These are phyloP conservation scores for Telmatherina bonti DNA, from an alignment of 2,797 vertebrate species.

Conservation along the genomic window DNA sequence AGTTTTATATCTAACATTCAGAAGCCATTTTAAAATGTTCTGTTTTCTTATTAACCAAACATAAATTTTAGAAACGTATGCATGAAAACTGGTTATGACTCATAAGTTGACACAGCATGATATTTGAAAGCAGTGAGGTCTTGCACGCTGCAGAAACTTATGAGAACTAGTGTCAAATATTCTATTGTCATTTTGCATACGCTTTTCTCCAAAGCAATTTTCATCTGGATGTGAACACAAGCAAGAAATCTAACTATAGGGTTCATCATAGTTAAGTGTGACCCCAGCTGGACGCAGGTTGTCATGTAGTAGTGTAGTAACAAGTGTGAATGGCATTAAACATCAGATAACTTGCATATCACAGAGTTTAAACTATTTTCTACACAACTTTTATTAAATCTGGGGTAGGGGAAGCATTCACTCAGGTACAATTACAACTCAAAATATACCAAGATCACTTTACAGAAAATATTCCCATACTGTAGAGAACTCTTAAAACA, in stretches of 20 bases:
- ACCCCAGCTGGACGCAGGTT: too few relatives aligned
- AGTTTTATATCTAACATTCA: not conserved
- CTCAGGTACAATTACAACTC: not conserved
- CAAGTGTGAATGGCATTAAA: too few relatives aligned
- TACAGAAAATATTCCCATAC: not conserved
- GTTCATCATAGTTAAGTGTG: too few relatives aligned
- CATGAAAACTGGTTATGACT: not conserved
- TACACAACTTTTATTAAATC: conserved; percentile 45
- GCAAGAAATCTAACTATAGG: too few relatives aligned
- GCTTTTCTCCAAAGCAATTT: too few relatives aligned
- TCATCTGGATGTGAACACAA: too few relatives aligned
- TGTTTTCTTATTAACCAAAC: not conserved
- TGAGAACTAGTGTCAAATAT: not conserved
- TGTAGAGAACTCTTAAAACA: conserved; percentile 2
- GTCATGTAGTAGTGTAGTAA: too few relatives aligned
- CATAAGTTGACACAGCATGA: not conserved
- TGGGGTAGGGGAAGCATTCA: not conserved
- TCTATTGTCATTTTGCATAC: too few relatives aligned
- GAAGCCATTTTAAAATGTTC: not conserved
- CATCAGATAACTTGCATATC: too few relatives aligned
- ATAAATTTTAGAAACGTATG: conserved; percentile 17
- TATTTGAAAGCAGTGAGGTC: not conserved
- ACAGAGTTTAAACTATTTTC: too few relatives aligned
- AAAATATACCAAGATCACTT: conserved; percentile 15
- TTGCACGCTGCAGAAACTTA: not conserved